Percentiles rank a stretch among this genome's conserved stretches.
phyloP scores from a whole-genome alignment of 2,113 vertebrate species.

The Cephalopterus ornatus region DNA sequence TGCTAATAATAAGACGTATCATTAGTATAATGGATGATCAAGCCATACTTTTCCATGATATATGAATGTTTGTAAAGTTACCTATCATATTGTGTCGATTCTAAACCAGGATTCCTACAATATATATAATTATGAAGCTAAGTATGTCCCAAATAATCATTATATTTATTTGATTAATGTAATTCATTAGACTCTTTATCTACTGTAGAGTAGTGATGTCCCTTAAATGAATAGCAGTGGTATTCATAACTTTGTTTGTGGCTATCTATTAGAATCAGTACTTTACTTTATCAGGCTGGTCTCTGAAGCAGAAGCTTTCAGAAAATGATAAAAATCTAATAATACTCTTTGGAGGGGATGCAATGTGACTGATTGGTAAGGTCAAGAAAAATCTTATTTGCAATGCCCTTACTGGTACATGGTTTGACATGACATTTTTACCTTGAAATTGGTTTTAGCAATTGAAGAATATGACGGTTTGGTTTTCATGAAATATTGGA shows the following conservation, averaged over 20 bases:
- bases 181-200: conserved; percentile 68
- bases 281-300: conserved; percentile 72
- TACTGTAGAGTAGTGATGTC: conserved; percentile 62
- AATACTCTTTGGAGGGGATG: conserved; percentile 74
- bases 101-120: neutral
- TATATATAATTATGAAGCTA: conserved; percentile 16
- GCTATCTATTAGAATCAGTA: conserved; percentile 71
- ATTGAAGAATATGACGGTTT: conserved; percentile 76
- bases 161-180: conserved; percentile 69
- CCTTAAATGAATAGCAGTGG: conserved; percentile 75
- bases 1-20: neutral
- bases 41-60: neutral
- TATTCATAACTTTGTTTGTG: conserved; percentile 77
- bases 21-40: neutral
- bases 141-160: conserved; percentile 10
- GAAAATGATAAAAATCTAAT: conserved; percentile 83
- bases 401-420: conserved; percentile 76
- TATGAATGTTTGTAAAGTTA: neutral
- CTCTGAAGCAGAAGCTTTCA: conserved; percentile 71
- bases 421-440: conserved; percentile 82
- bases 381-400: conserved; percentile 81
- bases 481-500: conserved; percentile 78
- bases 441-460: conserved; percentile 78
- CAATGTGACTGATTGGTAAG: conserved; percentile 80
- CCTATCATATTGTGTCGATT: neutral